Conservation (phyloP, 1,140 invertebrate species). For the Mycetomoellerius zeteki region DNA sequence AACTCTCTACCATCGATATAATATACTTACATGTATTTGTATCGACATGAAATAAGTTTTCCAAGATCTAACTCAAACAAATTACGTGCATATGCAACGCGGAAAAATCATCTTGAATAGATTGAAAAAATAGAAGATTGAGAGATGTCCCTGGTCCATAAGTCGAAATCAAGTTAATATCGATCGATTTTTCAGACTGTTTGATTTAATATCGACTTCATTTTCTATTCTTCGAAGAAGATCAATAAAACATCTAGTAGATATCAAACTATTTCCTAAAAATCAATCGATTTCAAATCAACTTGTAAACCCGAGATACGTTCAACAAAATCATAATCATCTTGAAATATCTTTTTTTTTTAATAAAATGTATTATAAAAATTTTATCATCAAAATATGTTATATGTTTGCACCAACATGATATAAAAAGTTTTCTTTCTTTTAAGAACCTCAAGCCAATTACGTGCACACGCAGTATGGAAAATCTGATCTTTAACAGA, state of each 20-base stretch:
- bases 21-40: conserved; percentile 5
- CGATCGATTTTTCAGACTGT: too few species aligned
- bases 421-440: not conserved
- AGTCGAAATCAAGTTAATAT: too few species aligned
- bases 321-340: too few species aligned
- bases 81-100: not conserved
- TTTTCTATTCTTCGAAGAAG: too few species aligned
- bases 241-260: too few species aligned
- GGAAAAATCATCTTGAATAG: not conserved
- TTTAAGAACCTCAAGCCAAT: not conserved
- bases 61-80: not conserved
- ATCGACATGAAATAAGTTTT: not conserved
- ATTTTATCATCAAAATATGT: not conserved
- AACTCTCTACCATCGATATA: not conserved
- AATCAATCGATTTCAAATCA: too few species aligned
- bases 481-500: not conserved
- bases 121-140: not conserved
- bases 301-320: too few species aligned
- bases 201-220: too few species aligned
- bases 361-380: conserved; percentile 3
- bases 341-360: too few species aligned
- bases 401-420: not conserved
- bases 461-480: not conserved
- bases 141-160: too few species aligned
- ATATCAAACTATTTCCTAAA: too few species aligned